These are phyloP conservation scores for Trachelus troglodyta DNA, from an alignment of 2,888 invertebrate genomes.

Conservation along the genomic window DNA sequence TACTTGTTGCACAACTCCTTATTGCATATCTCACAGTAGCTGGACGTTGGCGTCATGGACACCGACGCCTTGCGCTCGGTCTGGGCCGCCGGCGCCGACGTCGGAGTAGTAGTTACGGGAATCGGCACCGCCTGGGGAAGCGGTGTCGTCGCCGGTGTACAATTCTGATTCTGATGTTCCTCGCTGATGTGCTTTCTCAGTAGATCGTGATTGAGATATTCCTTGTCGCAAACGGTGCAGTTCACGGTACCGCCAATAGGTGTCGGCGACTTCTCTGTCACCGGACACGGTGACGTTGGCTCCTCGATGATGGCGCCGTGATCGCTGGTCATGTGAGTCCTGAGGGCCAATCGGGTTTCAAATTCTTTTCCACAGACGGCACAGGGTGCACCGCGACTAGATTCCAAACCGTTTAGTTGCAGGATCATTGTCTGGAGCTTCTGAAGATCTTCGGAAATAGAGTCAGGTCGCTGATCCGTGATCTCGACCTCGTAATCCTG, in stretches of 20 bases:
- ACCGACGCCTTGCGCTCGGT: conserved; percentile 72
- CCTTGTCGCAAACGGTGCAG: conserved; percentile 72
- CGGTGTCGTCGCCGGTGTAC: conserved; percentile 36
- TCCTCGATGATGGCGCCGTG: conserved; percentile 68
- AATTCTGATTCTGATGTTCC: conserved; percentile 73
- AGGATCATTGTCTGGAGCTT: conserved; percentile 92
- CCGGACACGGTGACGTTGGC: conserved; percentile 42
- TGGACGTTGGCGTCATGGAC: conserved; percentile 79
- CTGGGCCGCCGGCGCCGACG: conserved; percentile 45
- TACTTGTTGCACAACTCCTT: conserved; percentile 99
- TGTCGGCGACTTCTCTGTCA: conserved; percentile 62
- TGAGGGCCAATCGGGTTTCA: conserved; percentile 78
- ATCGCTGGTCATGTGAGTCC: conserved; percentile 76
- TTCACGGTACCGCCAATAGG: conserved; percentile 33
- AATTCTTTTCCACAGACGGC: conserved; percentile 78
- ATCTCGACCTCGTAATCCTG: conserved; percentile 58
- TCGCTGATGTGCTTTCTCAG: conserved; percentile 78
- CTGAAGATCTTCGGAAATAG: conserved; percentile 86
- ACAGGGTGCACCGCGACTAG: conserved; percentile 71
- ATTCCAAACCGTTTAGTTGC: conserved; percentile 85
- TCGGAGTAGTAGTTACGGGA: conserved; percentile 28
- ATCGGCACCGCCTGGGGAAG: conserved; percentile 26
- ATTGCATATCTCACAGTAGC: conserved; percentile 97
- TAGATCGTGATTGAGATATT: conserved; percentile 73
- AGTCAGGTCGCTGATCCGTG: conserved; percentile 69